Percentiles rank a stretch among this genome's conserved stretches.
Evolutionary conservation across 2,888 invertebrate species (phyloP).

Genomic region (Cistogaster globosa): DNA sequence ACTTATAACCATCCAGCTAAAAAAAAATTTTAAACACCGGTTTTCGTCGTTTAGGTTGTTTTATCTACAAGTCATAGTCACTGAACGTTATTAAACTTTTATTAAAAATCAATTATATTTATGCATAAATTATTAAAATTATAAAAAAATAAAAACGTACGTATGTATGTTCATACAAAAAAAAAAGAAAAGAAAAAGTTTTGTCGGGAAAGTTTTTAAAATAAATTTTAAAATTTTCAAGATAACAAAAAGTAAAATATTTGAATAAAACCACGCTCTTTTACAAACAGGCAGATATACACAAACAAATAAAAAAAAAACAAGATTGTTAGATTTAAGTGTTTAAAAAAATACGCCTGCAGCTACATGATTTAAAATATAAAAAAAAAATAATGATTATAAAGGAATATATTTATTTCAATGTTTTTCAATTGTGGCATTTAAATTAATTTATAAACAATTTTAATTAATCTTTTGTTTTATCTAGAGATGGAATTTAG

Average conservation of each 20-base stretch:
- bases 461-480: constrained; percentile 4
- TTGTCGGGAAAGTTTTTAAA: constrained; percentile 62
- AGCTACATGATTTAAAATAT: too few species aligned
- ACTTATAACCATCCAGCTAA: constrained; percentile 15
- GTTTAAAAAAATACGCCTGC: not conserved
- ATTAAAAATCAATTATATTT: constrained; percentile 70
- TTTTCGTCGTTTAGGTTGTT: constrained; percentile 35
- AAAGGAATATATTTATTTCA: not conserved
- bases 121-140: constrained; percentile 59
- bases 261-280: not conserved
- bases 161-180: constrained; percentile 5
- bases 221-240: not conserved
- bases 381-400: too few species aligned
- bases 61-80: constrained; percentile 39
- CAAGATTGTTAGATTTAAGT: constrained; percentile 8
- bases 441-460: not conserved
- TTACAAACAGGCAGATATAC: not conserved
- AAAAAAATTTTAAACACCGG: constrained; percentile 45
- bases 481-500: constrained; percentile 77
- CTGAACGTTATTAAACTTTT: constrained; percentile 55
- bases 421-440: not conserved
- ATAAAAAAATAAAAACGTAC: constrained; percentile 12
- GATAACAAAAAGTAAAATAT: constrained; percentile 9
- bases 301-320: not conserved
- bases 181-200: constrained; percentile 37